Percentiles rank a stretch among this genome's conserved stretches.
phyloP scores from a whole-genome alignment of 2,113 vertebrate genomes.

The Pelodiscus sinensis region DNA sequence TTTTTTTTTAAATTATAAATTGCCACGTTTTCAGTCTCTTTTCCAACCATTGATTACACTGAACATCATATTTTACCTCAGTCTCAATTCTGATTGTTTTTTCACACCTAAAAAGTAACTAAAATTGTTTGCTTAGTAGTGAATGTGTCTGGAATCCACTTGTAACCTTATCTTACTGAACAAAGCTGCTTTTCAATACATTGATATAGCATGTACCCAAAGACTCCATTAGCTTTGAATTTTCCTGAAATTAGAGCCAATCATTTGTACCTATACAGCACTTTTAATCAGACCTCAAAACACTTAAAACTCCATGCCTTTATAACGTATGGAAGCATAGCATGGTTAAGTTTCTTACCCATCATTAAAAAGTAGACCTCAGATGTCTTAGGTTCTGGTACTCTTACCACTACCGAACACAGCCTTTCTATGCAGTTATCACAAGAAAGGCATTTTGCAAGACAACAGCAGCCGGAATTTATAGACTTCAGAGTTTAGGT shows the following conservation, averaged over 20 bases:
- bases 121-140: not conserved
- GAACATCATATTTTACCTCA: not conserved
- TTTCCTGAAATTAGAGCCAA: not conserved
- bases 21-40: not conserved
- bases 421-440: not conserved
- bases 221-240: not conserved
- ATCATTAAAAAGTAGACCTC: not conserved
- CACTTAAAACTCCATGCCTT: not conserved
- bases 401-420: not conserved
- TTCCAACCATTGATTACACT: not conserved
- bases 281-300: accelerated
- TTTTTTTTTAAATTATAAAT: not conserved
- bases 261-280: not conserved
- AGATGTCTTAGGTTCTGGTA: not conserved
- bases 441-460: not conserved
- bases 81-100: not conserved
- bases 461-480: constrained; percentile 4
- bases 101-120: not conserved
- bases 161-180: not conserved
- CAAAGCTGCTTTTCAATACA: not conserved
- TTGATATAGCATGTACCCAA: not conserved
- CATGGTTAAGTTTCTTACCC: not conserved
- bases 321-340: not conserved
- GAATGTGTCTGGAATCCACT: no score
- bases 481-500: not conserved